phyloP scores from a whole-genome alignment of 2,113 vertebrate species.

The Chionis minor region DNA sequence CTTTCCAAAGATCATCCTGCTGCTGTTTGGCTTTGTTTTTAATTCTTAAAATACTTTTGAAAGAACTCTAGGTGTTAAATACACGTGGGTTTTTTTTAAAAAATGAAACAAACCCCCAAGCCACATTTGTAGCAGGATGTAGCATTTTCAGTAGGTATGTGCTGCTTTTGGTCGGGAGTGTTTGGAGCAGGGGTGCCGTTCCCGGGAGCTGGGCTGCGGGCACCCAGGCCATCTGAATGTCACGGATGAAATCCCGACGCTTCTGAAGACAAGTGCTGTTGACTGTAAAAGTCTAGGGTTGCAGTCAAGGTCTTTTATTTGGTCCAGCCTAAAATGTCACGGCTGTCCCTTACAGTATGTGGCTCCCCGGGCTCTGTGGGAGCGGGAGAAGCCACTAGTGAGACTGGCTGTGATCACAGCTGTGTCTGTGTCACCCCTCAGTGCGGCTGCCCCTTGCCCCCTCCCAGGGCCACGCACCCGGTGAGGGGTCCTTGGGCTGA shows the following conservation, averaged over 20 bases:
- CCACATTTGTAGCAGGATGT: neutral
- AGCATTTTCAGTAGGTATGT: neutral
- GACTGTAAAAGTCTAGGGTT: neutral
- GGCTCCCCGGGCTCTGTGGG: neutral
- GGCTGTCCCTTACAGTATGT: neutral
- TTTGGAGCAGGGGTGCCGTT: neutral
- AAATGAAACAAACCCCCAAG: neutral
- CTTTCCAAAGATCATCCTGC: neutral
- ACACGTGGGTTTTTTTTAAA: neutral
- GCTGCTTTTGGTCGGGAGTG: neutral
- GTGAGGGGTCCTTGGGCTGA: neutral
- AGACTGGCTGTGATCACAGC: neutral
- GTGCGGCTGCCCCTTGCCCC: fast-evolving
- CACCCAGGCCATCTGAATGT: neutral
- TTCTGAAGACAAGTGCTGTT: neutral
- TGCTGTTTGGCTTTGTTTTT: neutral
- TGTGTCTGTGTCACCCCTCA: fast-evolving
- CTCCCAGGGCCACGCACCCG: fast-evolving
- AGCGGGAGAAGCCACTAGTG: neutral
- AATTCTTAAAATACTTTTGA: neutral
- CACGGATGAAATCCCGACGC: neutral
- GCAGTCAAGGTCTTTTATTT: neutral
- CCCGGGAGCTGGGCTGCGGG: neutral
- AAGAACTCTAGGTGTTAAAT: neutral
- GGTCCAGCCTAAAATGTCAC: neutral